Base-by-base conservation (phyloP, 1,140 invertebrate species). In the Lysiphlebus fabarum region DNA sequence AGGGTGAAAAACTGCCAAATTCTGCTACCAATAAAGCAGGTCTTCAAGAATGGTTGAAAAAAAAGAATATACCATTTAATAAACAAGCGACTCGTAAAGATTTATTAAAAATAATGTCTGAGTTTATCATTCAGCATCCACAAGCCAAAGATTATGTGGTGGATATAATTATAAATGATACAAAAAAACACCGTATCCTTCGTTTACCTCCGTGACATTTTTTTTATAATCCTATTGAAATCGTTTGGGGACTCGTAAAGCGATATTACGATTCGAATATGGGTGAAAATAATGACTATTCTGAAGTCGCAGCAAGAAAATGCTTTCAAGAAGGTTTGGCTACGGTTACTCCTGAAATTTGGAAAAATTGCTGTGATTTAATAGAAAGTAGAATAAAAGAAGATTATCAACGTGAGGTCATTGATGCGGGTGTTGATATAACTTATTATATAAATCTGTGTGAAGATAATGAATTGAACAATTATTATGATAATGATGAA, bases 341-440 rank as follows among this genome's bases (percentile, higher is more conserved):
- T 12, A 34, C 26, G 14, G 43, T 56, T n/a, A 56, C 54, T 10
- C 54, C 54, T 2, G 44, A 56, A 17, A 33, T 48, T 17, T 49
- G 55, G 55, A 38, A 34, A 11, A 9, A 48, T 12, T 43, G 41
- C 26, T 42, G 40, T 26, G 41, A 26, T 4, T 17, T 44, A 44
- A 14, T 55, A 4, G 42, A 43, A 33, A 44, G 11, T 1, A 43
- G 33, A 12, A 44, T 55, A 34, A 2, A 34, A 8, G 53, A 55
- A 34, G 26, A 55, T 44, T 55, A 55, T 33, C 5, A 45, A 34
- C 33, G 53, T 33, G 53, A 55, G 7, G 40, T 55, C 1, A 14
- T 14, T n/a, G 11, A 42, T 41, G 14, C 14, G 17, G 8, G 17
- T 1, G 17, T 26, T 1, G 17, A 26, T 26, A 26, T 26, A 26